Evolutionary conservation across 2,888 invertebrate species (phyloP).

Genomic region (Yponomeuta malinellus): DNA sequence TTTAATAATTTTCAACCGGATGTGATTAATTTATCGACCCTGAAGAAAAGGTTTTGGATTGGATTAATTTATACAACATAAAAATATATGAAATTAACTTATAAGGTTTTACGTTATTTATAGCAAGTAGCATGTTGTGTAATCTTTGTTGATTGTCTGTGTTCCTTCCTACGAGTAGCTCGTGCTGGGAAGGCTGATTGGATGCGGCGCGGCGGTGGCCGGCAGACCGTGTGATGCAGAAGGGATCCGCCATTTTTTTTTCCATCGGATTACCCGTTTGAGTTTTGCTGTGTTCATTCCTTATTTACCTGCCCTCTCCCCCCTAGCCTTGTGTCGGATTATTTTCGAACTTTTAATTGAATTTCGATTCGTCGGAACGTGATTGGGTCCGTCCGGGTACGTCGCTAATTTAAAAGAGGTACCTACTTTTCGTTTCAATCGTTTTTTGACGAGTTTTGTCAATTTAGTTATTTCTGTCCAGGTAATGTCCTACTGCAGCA

Average conservation of each 20-base stretch:
- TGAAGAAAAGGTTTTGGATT: no score
- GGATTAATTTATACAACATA: no score
- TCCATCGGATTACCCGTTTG: slow-evolving; percentile 28
- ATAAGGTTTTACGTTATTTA: no score
- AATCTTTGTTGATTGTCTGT: no score
- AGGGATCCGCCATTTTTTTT: background rate
- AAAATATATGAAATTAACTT: no score
- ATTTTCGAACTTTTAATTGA: slow-evolving; percentile 14
- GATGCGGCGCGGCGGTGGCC: slow-evolving; percentile 13
- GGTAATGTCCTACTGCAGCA: no score
- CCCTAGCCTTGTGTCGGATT: slow-evolving; percentile 3
- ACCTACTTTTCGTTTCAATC: background rate
- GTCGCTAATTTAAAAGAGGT: slow-evolving; percentile 6
- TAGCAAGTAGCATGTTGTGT: no score
- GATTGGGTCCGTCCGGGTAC: background rate
- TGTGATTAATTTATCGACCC: no score
- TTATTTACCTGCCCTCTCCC: slow-evolving; percentile 19
- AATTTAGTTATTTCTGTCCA: background rate
- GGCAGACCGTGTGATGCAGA: slow-evolving; percentile 14
- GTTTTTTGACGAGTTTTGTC: background rate
- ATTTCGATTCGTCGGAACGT: background rate
- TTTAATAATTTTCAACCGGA: no score
- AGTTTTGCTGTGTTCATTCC: slow-evolving; percentile 28
- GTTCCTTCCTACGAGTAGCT: no score
- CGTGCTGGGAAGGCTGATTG: background rate